Percentiles rank a stretch among this genome's conserved stretches.
Conservation (phyloP, 2,113 vertebrate genomes). For the Varanus komodoensis region DNA sequence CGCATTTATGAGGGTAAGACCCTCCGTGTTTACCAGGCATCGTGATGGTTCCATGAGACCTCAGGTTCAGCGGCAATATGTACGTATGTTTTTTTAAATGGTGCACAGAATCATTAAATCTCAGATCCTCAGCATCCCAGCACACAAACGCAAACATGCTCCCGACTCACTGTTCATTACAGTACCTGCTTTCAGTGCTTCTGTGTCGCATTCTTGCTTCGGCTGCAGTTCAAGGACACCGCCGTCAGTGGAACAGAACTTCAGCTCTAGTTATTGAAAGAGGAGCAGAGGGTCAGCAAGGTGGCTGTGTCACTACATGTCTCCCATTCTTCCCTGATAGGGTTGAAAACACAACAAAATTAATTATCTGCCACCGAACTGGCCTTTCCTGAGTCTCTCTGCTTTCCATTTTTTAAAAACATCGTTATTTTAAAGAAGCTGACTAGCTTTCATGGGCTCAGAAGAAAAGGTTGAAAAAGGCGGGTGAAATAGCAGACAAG, state of each 20-base stretch:
- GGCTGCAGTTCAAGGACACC: slow-evolving; percentile 47
- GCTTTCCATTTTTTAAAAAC: too few relatives aligned
- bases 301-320: not conserved
- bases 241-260: slow-evolving; percentile 62
- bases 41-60: not conserved
- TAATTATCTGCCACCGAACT: too few relatives aligned
- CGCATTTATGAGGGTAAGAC: not conserved
- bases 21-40: not conserved
- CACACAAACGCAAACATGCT: not conserved
- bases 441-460: not conserved
- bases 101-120: not conserved
- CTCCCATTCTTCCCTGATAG: not conserved
- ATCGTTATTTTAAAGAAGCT: not conserved
- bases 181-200: slow-evolving; percentile 57
- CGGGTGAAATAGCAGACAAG: not conserved
- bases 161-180: slow-evolving; percentile 29
- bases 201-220: not conserved
- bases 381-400: too few relatives aligned
- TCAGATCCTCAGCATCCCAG: not conserved
- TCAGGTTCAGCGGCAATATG: not conserved
- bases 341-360: too few relatives aligned
- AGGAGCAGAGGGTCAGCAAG: not conserved
- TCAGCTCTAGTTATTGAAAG: slow-evolving; percentile 69
- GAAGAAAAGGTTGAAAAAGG: not conserved
- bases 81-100: not conserved